These are phyloP conservation scores for Maccullochella peelii DNA, from an alignment of 2,113 vertebrate genomes.

Conservation along the genomic window DNA sequence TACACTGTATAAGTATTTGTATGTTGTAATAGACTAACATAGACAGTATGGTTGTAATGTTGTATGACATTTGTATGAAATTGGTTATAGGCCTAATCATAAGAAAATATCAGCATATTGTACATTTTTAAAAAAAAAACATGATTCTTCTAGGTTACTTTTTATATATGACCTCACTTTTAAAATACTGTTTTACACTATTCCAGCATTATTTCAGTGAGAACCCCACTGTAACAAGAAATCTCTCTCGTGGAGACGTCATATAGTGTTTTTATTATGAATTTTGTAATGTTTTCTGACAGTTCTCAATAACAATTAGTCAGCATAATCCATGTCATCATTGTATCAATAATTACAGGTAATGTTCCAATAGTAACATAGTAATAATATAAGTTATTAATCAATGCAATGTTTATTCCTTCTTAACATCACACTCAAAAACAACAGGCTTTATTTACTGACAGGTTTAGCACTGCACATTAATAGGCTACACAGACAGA, in stretches of 20 bases:
- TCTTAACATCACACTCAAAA: conserved; percentile 86
- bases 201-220: neutral
- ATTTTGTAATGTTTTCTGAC: conserved; percentile 83
- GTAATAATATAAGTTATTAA: conserved; percentile 85
- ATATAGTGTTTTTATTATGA: conserved; percentile 88
- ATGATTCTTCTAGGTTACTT: neutral
- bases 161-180: neutral
- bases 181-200: neutral
- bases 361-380: conserved; percentile 81
- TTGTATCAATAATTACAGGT: conserved; percentile 83
- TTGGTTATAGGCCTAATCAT: neutral
- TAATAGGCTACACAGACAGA: conserved; percentile 85
- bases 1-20: neutral
- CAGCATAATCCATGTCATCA: conserved; percentile 79
- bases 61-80: neutral
- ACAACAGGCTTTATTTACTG: conserved; percentile 87
- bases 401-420: conserved; percentile 84
- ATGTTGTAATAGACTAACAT: neutral
- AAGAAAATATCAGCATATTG: neutral
- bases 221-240: conserved; percentile 20
- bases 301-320: conserved; percentile 83
- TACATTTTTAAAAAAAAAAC: neutral
- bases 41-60: neutral
- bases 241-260: conserved; percentile 68
- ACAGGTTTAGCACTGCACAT: conserved; percentile 88